Evolutionary conservation across 2,888 invertebrate genomes (phyloP), one percentile per base, ranked within the genome.

Genomic region (Melieria picta): DNA sequence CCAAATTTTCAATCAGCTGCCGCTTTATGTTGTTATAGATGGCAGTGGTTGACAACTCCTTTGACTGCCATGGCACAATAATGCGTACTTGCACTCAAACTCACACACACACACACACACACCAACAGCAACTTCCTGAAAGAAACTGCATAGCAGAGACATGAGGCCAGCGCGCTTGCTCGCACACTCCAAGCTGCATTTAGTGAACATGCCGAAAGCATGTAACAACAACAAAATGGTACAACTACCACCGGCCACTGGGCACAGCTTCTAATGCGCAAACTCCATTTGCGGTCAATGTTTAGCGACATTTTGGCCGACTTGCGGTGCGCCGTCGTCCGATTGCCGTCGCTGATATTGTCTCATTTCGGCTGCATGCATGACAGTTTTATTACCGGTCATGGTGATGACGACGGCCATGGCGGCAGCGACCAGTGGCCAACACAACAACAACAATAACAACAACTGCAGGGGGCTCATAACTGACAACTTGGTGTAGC

Each of bases 321-420:
- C 30, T 30, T 30, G 30, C 30, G 3, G 1, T 30, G 30, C 30
- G 3, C 30, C 30, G 30, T 30, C 77, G 60, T 43, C 56, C 50
- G 72, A 75, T 73, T 65, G 77, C 71, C 69, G 74, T 77, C 79
- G 60, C 75, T 79, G 82, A 83, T 84, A 80, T 81, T 78, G 81
- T 80, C 81, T 77, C 77, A 79, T 78, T 80, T 79, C 79, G 78
- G 79, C 76, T 72, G 77, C 76, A 72, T 75, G 77, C 63, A 74
- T 78, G 83, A 82, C 84, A 81, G 80, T 83, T 83, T 83, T 83
- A 77, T 78, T 78, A 82, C 83, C 80, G 80, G 78, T 78, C 72
- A 74, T 71, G 65, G 66, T 64, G 75, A 65, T 61, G 30, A 30
- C 30, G 30, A 30, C 30, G 30, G 30, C 30, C 30, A 30, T 30